Percentiles rank a stretch among this genome's conserved stretches.
These are phyloP conservation scores for Laterallus jamaicensis DNA, from an alignment of 2,113 vertebrate species.

Conservation along the genomic window DNA sequence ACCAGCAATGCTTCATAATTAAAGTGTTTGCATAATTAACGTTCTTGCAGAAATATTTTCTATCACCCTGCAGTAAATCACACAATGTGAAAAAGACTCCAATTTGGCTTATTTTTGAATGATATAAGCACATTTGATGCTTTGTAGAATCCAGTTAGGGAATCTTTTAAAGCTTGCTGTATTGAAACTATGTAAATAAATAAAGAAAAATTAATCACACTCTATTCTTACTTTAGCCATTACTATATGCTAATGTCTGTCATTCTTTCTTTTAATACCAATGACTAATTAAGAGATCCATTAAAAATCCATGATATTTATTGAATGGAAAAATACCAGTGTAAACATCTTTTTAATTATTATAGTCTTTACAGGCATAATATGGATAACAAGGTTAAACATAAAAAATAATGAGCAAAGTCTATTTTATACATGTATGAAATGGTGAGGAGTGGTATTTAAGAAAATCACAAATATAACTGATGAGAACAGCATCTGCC, in stretches of 20 bases:
- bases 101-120: neutral
- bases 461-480: neutral
- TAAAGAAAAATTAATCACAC: neutral
- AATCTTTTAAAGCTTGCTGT: neutral
- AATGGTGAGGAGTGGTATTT: neutral
- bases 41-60: neutral
- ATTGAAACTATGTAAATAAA: neutral
- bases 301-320: slow-evolving; percentile 5
- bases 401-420: neutral
- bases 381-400: neutral
- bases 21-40: neutral
- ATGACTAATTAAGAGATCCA: neutral
- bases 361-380: neutral
- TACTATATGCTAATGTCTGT: neutral
- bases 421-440: neutral
- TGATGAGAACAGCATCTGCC: neutral
- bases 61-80: neutral
- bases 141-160: neutral
- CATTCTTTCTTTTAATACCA: neutral
- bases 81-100: neutral
- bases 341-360: slow-evolving; percentile 2
- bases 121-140: neutral
- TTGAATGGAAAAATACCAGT: neutral
- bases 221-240: neutral
- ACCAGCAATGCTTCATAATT: neutral